Evolutionary conservation across 2,888 invertebrate genomes (phyloP).

Genomic region (Meiosimyza decipiens): DNA sequence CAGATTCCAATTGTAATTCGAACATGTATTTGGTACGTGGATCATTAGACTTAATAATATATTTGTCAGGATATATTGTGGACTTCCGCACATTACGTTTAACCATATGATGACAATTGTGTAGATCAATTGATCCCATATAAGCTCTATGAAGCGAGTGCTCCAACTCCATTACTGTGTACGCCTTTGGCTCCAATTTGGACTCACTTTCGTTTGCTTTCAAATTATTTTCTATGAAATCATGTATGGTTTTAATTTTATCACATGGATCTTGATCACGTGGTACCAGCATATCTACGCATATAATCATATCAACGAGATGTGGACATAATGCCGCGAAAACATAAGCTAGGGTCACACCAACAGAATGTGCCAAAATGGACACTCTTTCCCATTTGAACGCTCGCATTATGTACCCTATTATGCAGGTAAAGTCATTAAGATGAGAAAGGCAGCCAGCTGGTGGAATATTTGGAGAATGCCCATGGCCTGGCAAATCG

Average conservation of each 20-base stretch:
- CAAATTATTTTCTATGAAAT: constrained; percentile 63
- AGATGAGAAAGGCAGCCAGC: constrained; percentile 67
- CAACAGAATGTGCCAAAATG: constrained; percentile 76
- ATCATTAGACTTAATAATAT: constrained; percentile 60
- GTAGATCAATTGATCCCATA: constrained; percentile 68
- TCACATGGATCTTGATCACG: not conserved
- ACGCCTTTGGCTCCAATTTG: constrained; percentile 69
- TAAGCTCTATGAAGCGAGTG: constrained; percentile 70
- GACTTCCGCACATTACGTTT: constrained; percentile 70
- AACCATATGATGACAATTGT: constrained; percentile 69
- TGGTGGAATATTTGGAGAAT: constrained; percentile 73
- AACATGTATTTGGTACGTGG: constrained; percentile 40
- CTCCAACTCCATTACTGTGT: constrained; percentile 71
- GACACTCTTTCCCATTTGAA: constrained; percentile 77
- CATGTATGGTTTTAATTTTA: constrained; percentile 50
- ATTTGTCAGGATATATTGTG: constrained; percentile 69
- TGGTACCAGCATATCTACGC: constrained; percentile 53
- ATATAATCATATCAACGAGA: constrained; percentile 55
- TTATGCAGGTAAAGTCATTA: constrained; percentile 62
- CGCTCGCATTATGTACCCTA: constrained; percentile 71
- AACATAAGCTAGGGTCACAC: constrained; percentile 70
- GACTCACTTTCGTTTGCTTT: constrained; percentile 60
- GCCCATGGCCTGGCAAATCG: constrained; percentile 77
- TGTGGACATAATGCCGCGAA: constrained; percentile 70
- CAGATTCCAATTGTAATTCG: constrained; percentile 44